A percentile compares a stretch with the other conserved stretches of the same genome.
Conservation (phyloP, 2,113 vertebrate species). For the Myiozetetes cayanensis region DNA sequence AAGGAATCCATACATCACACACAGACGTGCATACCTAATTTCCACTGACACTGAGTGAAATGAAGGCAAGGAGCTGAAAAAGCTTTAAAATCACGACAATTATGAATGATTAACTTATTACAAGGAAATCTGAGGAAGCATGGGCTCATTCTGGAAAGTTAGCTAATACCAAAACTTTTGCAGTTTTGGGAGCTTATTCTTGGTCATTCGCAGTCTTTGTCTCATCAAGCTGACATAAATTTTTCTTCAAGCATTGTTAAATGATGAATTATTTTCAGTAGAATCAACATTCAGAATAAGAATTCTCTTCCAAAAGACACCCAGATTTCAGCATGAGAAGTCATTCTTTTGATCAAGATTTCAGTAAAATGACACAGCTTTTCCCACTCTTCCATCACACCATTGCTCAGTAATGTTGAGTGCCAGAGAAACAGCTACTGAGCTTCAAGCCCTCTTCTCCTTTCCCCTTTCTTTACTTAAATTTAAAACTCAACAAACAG, state of each 20-base stretch:
- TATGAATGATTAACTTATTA: not conserved
- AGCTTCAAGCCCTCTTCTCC: not conserved
- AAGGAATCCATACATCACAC: not conserved
- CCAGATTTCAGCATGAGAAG: not conserved
- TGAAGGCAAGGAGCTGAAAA: not conserved
- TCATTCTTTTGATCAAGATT: not conserved
- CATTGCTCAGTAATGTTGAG: not conserved
- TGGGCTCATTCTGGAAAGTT: not conserved
- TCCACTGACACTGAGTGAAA: slow-evolving; percentile 1
- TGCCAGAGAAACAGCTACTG: not conserved
- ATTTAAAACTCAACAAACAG: not conserved
- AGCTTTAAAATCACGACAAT: not conserved
- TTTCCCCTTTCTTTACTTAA: not conserved
- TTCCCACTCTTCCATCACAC: not conserved
- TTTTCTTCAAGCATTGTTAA: slow-evolving; percentile 3
- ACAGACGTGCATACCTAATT: not conserved
- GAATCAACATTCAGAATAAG: not conserved
- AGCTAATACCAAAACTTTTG: not conserved
- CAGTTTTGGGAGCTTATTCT: not conserved
- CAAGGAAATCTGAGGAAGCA: not conserved
- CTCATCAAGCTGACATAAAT: not conserved
- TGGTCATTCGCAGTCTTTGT: not conserved
- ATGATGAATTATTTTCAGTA: not conserved
- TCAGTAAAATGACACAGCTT: not conserved
- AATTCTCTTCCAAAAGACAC: not conserved